Percentiles rank a stretch among this genome's conserved stretches.
phyloP scores from a whole-genome alignment of 2,888 invertebrate species.

The Branchipolynoe longqiensis region DNA sequence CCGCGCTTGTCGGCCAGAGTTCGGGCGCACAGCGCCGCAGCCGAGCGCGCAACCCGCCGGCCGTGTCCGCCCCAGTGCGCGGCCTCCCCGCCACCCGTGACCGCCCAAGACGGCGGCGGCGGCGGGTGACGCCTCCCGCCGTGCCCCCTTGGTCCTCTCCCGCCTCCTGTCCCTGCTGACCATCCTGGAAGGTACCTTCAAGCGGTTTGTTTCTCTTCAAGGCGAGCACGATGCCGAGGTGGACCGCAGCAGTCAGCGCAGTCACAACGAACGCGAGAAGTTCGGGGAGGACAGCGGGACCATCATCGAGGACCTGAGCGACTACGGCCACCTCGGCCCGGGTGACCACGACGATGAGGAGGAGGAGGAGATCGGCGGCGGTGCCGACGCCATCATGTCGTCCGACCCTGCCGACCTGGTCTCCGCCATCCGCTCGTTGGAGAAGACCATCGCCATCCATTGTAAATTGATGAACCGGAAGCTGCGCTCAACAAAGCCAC shows the following conservation, averaged over 20 bases:
- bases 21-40: not conserved
- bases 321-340: conserved; percentile 16
- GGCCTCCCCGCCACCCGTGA: not conserved
- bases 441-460: conserved; percentile 64
- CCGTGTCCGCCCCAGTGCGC: not conserved
- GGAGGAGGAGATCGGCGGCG: not conserved
- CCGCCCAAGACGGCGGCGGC: no score
- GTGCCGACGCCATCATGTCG: not conserved
- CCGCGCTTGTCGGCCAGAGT: not conserved
- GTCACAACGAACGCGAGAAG: conserved; percentile 45
- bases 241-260: conserved; percentile 57
- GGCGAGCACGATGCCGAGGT: conserved; percentile 63
- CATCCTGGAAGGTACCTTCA: conserved; percentile 63
- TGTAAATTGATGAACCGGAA: conserved; percentile 63
- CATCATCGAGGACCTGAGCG: conserved; percentile 20
- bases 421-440: conserved; percentile 61
- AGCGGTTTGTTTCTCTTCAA: conserved; percentile 62
- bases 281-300: conserved; percentile 13
- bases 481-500: conserved; percentile 18
- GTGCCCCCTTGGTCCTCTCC: not conserved
- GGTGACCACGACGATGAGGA: conserved; percentile 42
- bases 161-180: not conserved
- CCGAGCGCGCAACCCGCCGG: no score
- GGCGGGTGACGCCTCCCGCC: not conserved
- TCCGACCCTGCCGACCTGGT: conserved; percentile 53